phyloP scores from a whole-genome alignment of 92 coral and sea anemone species.

The Porites evermanni region DNA sequence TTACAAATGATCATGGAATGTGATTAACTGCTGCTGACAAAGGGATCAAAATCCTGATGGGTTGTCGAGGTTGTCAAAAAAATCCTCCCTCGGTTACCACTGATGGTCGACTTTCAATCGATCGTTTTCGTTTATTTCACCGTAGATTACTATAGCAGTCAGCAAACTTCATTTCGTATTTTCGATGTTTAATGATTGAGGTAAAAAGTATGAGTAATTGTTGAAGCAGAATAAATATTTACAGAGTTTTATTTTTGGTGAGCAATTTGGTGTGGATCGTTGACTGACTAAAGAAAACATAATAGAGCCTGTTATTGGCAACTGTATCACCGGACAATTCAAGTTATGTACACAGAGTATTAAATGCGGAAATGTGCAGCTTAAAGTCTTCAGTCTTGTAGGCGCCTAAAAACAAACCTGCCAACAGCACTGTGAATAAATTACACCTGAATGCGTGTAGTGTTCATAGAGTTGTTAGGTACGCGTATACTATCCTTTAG shows the following conservation, averaged over 20 bases:
- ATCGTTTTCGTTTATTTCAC: too few species aligned
- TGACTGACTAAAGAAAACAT: constrained; percentile 8
- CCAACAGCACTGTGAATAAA: constrained; percentile 26
- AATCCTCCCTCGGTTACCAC: too few species aligned
- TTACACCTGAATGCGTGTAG: not conserved
- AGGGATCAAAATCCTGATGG: too few species aligned
- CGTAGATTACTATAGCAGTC: too few species aligned
- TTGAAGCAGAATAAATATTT: not conserved
- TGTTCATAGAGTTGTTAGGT: not conserved
- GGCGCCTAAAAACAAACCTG: constrained; percentile 44
- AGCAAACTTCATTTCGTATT: too few species aligned
- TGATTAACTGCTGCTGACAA: too few species aligned
- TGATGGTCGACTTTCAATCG: too few species aligned
- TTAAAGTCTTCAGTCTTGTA: constrained; percentile 33
- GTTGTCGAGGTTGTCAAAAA: too few species aligned
- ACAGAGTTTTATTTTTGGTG: not conserved
- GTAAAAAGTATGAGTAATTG: not conserved
- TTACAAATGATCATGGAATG: too few species aligned
- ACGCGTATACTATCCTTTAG: not conserved
- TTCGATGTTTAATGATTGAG: not conserved
- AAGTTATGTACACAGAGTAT: constrained; percentile 31
- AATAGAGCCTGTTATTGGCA: constrained; percentile 12
- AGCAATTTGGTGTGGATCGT: not conserved
- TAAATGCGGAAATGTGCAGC: constrained; percentile 35
- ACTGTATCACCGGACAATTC: constrained; percentile 30